phyloP scores from a whole-genome alignment of 1,140 invertebrate species.

The Carcinoscorpius rotundicauda region DNA sequence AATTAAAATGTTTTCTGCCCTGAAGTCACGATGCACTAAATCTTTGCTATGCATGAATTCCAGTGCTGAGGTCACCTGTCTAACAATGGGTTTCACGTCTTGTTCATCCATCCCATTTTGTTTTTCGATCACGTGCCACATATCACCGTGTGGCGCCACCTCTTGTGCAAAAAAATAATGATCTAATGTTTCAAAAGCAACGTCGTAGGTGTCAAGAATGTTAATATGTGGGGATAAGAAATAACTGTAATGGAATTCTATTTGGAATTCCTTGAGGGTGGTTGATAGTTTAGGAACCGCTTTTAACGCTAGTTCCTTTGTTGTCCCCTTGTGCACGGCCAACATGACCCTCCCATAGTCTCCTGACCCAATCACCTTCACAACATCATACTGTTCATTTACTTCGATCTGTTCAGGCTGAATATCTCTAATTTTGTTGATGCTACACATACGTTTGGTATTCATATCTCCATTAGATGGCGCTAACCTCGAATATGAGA shows the following conservation, averaged over 20 bases:
- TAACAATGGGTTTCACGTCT: constrained; percentile 34
- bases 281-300: constrained; percentile 33
- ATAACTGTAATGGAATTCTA: constrained; percentile 46
- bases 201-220: constrained; percentile 64
- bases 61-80: constrained; percentile 68
- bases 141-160: constrained; percentile 75
- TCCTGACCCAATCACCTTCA: constrained; percentile 82
- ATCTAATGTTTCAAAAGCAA: constrained; percentile 50
- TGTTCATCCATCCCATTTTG: constrained; percentile 31
- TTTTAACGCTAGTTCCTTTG: constrained; percentile 50
- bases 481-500: too few relatives aligned
- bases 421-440: constrained; percentile 27
- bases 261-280: constrained; percentile 38
- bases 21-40: constrained; percentile 76
- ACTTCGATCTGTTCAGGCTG: constrained; percentile 47
- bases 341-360: constrained; percentile 83
- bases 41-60: constrained; percentile 85
- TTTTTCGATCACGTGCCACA: constrained; percentile 33
- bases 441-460: constrained; percentile 15
- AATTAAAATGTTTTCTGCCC: constrained; percentile 33
- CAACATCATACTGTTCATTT: constrained; percentile 73
- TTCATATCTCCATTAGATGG: constrained; percentile 1
- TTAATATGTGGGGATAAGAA: constrained; percentile 42
- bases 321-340: constrained; percentile 69
- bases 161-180: constrained; percentile 51